Percentiles rank a stretch among this genome's conserved stretches.
Conservation (phyloP, 2,797 vertebrate species). For the Ptychobarbus kaznakovi region DNA sequence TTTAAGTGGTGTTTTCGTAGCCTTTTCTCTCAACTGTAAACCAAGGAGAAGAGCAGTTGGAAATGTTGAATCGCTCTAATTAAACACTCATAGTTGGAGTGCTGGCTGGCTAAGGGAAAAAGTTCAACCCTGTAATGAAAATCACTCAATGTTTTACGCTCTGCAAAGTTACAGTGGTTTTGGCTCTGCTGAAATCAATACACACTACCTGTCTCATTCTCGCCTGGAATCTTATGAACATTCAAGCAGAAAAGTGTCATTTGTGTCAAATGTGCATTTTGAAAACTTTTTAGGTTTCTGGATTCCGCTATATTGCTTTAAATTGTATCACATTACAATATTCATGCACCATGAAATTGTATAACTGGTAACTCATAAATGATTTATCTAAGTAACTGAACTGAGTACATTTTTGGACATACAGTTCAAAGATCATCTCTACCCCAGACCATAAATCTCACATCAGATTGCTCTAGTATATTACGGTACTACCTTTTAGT, state of each 20-base stretch:
- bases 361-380: neutral
- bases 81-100: slow-evolving; percentile 27
- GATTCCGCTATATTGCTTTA: neutral
- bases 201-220: neutral
- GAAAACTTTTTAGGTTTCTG: neutral
- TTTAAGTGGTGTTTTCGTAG: neutral
- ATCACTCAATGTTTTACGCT: neutral
- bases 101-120: slow-evolving; percentile 4
- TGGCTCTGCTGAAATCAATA: neutral
- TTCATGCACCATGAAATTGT: neutral
- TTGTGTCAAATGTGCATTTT: neutral
- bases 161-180: neutral
- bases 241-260: neutral
- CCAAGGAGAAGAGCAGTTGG: neutral
- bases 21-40: slow-evolving; percentile 25
- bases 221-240: neutral
- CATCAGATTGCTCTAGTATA: neutral
- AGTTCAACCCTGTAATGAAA: slow-evolving; percentile 11
- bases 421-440: neutral
- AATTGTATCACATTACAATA: neutral
- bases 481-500: neutral
- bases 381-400: neutral
- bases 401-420: neutral
- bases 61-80: slow-evolving; percentile 1
- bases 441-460: neutral